These are phyloP conservation scores for Ameiurus melas DNA, from an alignment of 2,113 vertebrate genomes.

Conservation along the genomic window DNA sequence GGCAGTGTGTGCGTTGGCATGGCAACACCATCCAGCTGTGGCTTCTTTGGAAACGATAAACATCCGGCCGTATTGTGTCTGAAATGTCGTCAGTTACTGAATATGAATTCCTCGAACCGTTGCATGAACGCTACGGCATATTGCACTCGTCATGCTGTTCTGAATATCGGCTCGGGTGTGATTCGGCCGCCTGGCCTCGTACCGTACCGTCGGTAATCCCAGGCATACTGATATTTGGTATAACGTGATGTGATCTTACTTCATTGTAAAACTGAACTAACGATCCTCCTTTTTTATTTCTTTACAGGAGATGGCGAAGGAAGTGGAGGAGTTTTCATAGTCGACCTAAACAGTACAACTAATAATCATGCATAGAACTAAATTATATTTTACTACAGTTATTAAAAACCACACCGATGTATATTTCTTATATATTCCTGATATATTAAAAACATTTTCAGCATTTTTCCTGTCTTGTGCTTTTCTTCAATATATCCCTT, in stretches of 20 bases:
- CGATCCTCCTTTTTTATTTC: neutral
- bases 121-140: neutral
- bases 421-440: slow-evolving; percentile 19
- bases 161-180: neutral
- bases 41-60: neutral
- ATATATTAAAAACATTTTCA: slow-evolving; percentile 37
- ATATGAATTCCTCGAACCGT: neutral
- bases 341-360: slow-evolving; percentile 34
- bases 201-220: neutral
- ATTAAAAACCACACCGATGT: slow-evolving; percentile 10
- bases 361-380: slow-evolving; percentile 44
- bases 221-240: neutral
- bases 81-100: neutral
- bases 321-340: slow-evolving; percentile 73
- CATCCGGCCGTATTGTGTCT: neutral
- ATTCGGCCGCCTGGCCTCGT: neutral
- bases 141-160: neutral
- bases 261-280: neutral
- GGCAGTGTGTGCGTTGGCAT: too few relatives aligned
- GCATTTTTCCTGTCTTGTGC: neutral
- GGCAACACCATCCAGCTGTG: neutral
- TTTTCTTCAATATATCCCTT: neutral
- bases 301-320: slow-evolving; percentile 79
- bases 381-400: slow-evolving; percentile 45
- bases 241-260: too few relatives aligned